Base-by-base conservation (phyloP, 2,113 vertebrate species). In the Phoenicopterus ruber region DNA sequence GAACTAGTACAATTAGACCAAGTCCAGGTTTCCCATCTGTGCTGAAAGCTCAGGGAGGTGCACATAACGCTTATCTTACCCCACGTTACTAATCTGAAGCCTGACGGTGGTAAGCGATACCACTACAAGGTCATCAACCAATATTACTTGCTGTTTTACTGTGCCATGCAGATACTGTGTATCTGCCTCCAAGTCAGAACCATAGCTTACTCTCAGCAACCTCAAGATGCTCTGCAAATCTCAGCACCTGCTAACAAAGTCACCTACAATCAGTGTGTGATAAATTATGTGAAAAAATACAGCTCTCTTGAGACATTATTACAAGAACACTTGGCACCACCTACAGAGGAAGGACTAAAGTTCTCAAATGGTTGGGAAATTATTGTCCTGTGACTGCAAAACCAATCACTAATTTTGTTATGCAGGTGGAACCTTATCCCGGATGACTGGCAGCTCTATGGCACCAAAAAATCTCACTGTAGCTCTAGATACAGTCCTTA, bases 21-120 rank as follows among this genome's bases (percentile, higher is more conserved):
- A 57, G 82, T 21, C 4, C n/a, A 87, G 25, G 17, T 57, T 70
- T 86, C 29, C 4, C 25, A 42, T 5, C 14, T 55, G 11, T 38
- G 25, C 22, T 38, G 32, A 82, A 63, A 44, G 26, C 6, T 73
- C n/a, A 44, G n/a, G 11, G 7, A 84, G 17, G 5, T 31, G 22
- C 21, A 81, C 8, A 26, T 55, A 42, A 83, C 1, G 2, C 7
- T 34, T 18, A 24, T n/a, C 13, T 31, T 85, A 6, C 8, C 7
- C 2, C 17, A 7, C 7, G 69, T 28, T 46, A 40, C 46, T 57
- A 25, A 34, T 32, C 22, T 54, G 34, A 81, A 66, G 25, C 31
- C 61, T 49, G 36, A 2, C 6, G 22, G 40, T 5, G 1, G 9
- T 28, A 62, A 66, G 8, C 0, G 0, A 52, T 17, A 62, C 6